phyloP scores from a whole-genome alignment of 1,140 invertebrate genomes.

The Ceratitis capitata region DNA sequence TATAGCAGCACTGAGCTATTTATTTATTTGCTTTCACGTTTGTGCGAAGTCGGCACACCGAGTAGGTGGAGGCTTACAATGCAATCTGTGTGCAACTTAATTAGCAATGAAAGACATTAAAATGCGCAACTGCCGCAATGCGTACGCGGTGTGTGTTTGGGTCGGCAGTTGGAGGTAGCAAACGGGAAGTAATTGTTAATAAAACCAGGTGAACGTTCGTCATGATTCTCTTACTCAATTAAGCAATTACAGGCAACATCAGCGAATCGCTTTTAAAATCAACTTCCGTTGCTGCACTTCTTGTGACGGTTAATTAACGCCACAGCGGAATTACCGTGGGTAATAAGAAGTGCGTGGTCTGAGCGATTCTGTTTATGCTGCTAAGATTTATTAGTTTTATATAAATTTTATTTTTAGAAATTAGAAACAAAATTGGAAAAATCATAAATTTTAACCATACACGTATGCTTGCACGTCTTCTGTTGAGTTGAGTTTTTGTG shows the following conservation, averaged over 20 bases:
- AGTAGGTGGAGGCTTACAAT: background rate
- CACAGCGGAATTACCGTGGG: background rate
- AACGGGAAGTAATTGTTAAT: background rate
- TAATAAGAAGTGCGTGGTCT: background rate
- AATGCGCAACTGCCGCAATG: background rate
- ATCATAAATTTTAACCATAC: too few relatives aligned
- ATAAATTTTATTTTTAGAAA: too few relatives aligned
- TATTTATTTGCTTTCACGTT: background rate
- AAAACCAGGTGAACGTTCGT: background rate
- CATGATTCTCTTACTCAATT: background rate
- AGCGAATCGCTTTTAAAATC: background rate
- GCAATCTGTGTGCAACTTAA: slow-evolving; percentile 22
- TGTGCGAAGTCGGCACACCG: background rate
- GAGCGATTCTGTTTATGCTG: too few relatives aligned
- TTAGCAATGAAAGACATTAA: slow-evolving; percentile 31
- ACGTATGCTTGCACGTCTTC: too few relatives aligned
- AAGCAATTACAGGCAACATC: background rate
- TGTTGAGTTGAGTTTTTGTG: too few relatives aligned
- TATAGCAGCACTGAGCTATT: background rate
- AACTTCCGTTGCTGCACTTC: background rate
- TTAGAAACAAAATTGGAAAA: too few relatives aligned
- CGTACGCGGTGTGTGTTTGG: background rate
- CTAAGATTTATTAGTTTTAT: too few relatives aligned
- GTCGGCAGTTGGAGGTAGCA: background rate
- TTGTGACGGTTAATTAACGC: background rate